Evolutionary conservation across 2,113 vertebrate species (phyloP), one percentile per base, ranked within the genome.

Genomic region (Coregonus clupeaformis): DNA sequence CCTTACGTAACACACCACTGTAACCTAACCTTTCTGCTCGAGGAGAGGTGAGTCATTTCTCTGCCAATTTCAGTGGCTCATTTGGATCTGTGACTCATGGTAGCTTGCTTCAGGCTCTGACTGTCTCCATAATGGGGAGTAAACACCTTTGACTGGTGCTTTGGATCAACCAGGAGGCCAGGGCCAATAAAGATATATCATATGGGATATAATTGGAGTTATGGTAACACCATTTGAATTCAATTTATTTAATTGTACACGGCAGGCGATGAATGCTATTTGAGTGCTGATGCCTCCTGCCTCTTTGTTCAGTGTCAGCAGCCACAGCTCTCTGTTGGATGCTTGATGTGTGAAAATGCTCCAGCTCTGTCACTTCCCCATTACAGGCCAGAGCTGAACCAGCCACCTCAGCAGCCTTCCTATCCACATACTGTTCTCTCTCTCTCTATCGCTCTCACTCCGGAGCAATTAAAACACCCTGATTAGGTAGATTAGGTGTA

Each of bases 401-500:
- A 30, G 14, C 64, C 29, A 36, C 14, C 27, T 67, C 30, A 30
- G 64, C 64, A 67, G 1, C 5, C 9, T 25, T 65, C 25, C 22
- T 27, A 4, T 13, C 62, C 62, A 24, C 24, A 64, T 24, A 29
- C 62, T 22, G 27, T 73, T 22, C 59, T 27, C 29, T 71, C 66
- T 75, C 49, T 60, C 32, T 14, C 52, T 32, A 6, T 77, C 11
- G 1, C 52, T 16, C 64, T 71, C 25, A 12, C 32, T 2, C 18
- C 45, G 11, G 65, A 63, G 68, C 22, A 45, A 65, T 69, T 42
- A 55, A 71, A 65, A 77, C 72, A 71, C 62, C 67, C 76, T 80
- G 74, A 86, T 84, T 82, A 82, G 71, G 32, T 59, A 80, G 85
- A 87, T 65, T 73, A 81, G 71, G 62, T 36, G 74, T 5, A 25